Evolutionary conservation across 2,113 vertebrate species (phyloP).

Genomic region (Phoenicopterus ruber): DNA sequence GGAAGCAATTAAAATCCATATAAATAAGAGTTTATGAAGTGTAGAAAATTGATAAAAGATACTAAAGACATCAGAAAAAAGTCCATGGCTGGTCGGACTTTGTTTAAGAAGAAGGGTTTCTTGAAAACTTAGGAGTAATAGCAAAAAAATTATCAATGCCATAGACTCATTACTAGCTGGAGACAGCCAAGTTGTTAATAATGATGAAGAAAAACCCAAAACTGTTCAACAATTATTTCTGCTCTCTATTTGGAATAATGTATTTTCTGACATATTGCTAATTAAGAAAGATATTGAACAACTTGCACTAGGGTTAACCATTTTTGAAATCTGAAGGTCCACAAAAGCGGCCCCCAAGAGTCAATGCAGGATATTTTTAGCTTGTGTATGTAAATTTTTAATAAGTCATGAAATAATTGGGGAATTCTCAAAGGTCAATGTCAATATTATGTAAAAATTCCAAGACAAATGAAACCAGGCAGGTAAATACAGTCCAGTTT

Average conservation of each 20-base stretch:
- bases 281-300: constrained; percentile 5
- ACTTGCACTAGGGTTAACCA: background rate
- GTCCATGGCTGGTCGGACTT: background rate
- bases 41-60: constrained; percentile 44
- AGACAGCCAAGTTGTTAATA: background rate
- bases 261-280: background rate
- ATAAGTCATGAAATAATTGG: background rate
- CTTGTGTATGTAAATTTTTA: background rate
- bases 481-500: background rate
- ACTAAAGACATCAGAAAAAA: constrained; percentile 1
- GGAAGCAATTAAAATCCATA: background rate
- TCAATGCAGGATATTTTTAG: background rate
- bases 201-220: background rate
- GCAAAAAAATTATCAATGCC: background rate
- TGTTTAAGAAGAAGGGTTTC: background rate
- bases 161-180: background rate
- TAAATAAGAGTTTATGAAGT: constrained; percentile 47
- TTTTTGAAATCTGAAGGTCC: background rate
- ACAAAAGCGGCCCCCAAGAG: background rate
- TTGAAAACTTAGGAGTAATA: background rate
- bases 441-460: background rate
- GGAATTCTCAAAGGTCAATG: background rate
- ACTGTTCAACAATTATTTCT: background rate
- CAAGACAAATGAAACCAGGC: background rate
- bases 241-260: background rate